Conservation (phyloP, 92 coral and sea anemone genomes). For the Paramuricea clavata region DNA sequence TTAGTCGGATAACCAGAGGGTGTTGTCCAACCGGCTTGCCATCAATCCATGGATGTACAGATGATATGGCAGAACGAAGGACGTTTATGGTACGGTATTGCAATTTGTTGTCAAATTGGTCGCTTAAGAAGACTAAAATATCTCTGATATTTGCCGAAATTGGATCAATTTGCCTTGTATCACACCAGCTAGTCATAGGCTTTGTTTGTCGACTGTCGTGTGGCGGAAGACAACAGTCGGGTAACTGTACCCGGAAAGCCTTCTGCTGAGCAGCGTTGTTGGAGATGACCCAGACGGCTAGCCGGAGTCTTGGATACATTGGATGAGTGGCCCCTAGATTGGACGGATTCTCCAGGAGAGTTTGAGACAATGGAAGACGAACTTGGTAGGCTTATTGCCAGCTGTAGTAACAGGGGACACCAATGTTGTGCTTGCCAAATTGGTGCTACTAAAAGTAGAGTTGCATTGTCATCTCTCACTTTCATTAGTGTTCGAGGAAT, state of each 20-base stretch:
- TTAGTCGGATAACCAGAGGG: not conserved
- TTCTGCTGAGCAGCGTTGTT: not conserved
- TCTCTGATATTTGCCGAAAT: slow-evolving; percentile 54
- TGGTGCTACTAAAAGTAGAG: slow-evolving; percentile 57
- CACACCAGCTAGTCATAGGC: slow-evolving; percentile 55
- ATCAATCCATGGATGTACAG: no score
- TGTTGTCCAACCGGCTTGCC: no score
- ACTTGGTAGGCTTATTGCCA: slow-evolving; percentile 41
- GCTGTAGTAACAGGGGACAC: slow-evolving; percentile 51
- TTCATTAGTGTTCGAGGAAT: slow-evolving; percentile 54
- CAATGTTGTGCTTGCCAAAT: no score
- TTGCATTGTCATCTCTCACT: slow-evolving; percentile 55
- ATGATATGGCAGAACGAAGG: no score
- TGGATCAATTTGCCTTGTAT: slow-evolving; percentile 50
- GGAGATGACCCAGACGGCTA: slow-evolving; percentile 68
- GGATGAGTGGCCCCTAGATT: slow-evolving; percentile 60
- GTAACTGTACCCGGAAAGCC: slow-evolving; percentile 63
- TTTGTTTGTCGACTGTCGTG: no score
- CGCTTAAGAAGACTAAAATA: no score
- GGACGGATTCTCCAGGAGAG: slow-evolving; percentile 58
- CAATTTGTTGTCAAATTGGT: no score
- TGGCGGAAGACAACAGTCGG: slow-evolving; percentile 53
- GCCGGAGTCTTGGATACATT: slow-evolving; percentile 64
- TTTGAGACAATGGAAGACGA: slow-evolving; percentile 54
- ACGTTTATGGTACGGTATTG: no score